A percentile compares a stretch with the other conserved stretches of the same genome.
These are phyloP conservation scores for Alviniconcha strummeri DNA, from an alignment of 2,888 invertebrate species.

Conservation along the genomic window DNA sequence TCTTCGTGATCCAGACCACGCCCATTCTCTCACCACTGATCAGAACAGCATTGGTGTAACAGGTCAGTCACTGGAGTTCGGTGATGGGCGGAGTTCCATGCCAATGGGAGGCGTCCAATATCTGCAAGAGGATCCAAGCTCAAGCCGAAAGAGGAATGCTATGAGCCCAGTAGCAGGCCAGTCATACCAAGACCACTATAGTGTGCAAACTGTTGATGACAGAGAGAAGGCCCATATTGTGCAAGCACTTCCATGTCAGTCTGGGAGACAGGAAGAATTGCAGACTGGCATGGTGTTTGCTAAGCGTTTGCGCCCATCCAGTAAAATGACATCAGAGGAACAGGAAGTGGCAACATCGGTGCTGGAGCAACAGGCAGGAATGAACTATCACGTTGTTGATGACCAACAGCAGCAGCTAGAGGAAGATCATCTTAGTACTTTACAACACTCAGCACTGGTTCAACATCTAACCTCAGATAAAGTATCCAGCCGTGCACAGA, in stretches of 20 bases:
- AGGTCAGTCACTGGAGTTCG: too few species aligned
- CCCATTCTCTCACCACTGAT: constrained; percentile 20
- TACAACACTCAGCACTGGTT: constrained; percentile 31
- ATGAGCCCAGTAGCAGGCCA: too few species aligned
- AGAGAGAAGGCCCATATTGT: too few species aligned
- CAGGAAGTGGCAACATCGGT: not conserved
- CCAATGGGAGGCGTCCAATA: too few species aligned
- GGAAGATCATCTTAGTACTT: not conserved
- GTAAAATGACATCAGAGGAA: not conserved
- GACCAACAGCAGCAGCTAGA: not conserved
- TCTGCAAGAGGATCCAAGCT: too few species aligned
- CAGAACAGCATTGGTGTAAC: not conserved
- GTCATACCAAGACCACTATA: too few species aligned
- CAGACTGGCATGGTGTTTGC: too few species aligned
- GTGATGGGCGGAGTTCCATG: too few species aligned
- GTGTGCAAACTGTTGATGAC: too few species aligned
- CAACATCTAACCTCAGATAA: constrained; percentile 24
- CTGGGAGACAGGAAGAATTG: too few species aligned
- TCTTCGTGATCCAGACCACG: constrained; percentile 31
- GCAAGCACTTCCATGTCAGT: too few species aligned
- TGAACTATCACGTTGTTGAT: not conserved
- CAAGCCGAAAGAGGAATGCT: too few species aligned
- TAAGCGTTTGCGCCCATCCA: not conserved
- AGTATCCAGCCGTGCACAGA: constrained; percentile 16
- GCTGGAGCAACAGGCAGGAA: not conserved